These are phyloP conservation scores for Alosa sapidissima DNA, from an alignment of 2,797 vertebrate genomes.

Conservation along the genomic window DNA sequence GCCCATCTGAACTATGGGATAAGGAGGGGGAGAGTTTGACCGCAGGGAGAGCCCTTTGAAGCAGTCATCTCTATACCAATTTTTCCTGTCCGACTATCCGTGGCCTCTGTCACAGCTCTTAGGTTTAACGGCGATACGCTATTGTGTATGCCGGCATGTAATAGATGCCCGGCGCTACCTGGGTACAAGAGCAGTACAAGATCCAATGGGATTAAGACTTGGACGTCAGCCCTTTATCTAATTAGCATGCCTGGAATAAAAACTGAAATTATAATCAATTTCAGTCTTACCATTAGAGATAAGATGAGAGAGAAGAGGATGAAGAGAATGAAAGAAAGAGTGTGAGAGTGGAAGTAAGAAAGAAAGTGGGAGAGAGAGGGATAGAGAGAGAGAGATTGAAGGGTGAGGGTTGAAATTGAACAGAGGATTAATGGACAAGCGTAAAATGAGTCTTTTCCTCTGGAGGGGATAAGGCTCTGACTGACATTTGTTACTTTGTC, in stretches of 20 bases:
- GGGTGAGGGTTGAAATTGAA: constrained; percentile 29
- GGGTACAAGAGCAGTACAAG: background rate
- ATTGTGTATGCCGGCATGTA: background rate
- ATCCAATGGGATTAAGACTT: background rate
- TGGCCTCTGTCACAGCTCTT: background rate
- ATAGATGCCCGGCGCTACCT: background rate
- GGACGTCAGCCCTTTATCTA: background rate
- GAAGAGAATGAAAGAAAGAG: background rate
- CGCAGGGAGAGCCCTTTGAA: background rate
- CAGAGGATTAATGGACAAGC: constrained; percentile 46
- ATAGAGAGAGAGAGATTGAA: constrained; percentile 28
- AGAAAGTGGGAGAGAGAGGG: background rate
- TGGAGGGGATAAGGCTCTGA: constrained; percentile 35
- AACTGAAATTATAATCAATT: constrained; percentile 8
- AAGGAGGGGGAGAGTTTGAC: background rate
- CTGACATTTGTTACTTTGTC: constrained; percentile 48
- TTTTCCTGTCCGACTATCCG: background rate
- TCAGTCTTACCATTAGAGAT: background rate
- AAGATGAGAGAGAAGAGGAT: constrained; percentile 3
- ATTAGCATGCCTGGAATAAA: background rate
- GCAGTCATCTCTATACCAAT: constrained; percentile 6
- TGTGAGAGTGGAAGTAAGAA: constrained; percentile 26
- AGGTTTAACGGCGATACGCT: background rate
- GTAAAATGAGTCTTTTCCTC: constrained; percentile 45
- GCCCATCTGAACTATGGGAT: background rate